Evolutionary conservation across 2,113 vertebrate genomes (phyloP), one percentile per base, ranked within the genome.

Genomic region (Picathartes gymnocephalus): DNA sequence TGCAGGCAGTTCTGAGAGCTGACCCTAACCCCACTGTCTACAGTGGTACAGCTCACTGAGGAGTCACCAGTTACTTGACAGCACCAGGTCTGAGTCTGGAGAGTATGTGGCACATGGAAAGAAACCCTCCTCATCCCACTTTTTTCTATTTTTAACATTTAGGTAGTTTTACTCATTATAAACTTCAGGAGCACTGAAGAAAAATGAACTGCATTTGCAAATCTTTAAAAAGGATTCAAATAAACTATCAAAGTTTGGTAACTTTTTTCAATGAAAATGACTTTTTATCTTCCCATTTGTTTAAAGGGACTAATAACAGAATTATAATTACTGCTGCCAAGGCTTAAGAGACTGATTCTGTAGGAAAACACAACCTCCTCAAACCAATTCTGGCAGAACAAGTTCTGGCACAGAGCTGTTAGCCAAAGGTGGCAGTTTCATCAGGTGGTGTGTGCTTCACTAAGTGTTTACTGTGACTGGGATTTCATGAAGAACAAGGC

Each of bases 91-190:
- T 66, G 31, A 48, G 40, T 9, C 23, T 82, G 50, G 39, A 91
- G 15, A n/a, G 19, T 28, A 18, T 1, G 25, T 37, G 61, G n/a
- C 14, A 84, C 45, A 10, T 13, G 21, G 23, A 45, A 82, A 31
- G 35, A 71, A 81, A 64, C 1, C 0, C 0, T 37, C 0, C 51
- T 25, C 13, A 56, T 9, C 21, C 35, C 54, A 3, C 8, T 40
- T 70, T 87, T 21, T 51, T 31, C 16, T 30, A 6, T 51, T 56
- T 76, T 69, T 64, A 83, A 47, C 20, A 56, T 54, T 61, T 54
- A 62, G 11, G 23, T 40, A 23, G 22, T n/a, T 86, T 78, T 31
- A 84, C 11, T 37, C 64, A 14, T 33, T 56, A 30, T 20, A 74
- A 60, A 60, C 40, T 78, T 80, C 56, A 78, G 30, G 44, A 62